These are phyloP conservation scores for Chaenogobius annularis DNA, from an alignment of 2,113 vertebrate genomes.

Conservation along the genomic window DNA sequence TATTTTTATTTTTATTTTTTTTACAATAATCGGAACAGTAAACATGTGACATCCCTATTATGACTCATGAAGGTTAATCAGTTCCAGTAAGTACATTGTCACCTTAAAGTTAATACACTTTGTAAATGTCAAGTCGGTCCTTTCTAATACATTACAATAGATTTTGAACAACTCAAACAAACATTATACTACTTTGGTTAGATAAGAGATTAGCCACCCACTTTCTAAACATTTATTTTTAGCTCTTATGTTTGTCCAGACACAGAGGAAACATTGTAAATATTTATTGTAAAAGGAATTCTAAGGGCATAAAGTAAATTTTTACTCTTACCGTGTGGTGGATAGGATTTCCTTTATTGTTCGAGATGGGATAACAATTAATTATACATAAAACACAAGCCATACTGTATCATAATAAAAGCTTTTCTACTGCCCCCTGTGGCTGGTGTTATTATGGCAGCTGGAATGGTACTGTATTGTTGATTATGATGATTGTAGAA, in stretches of 20 bases:
- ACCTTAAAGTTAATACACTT: not conserved
- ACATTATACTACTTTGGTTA: not conserved
- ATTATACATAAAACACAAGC: not conserved
- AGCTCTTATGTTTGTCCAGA: not conserved
- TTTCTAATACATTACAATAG: not conserved
- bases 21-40: not conserved
- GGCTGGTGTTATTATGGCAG: not conserved
- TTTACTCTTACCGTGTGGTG: not conserved
- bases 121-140: not conserved
- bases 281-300: too few relatives aligned
- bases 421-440: not conserved
- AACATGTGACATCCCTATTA: not conserved
- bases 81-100: not conserved
- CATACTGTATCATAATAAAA: too few relatives aligned
- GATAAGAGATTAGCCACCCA: not conserved
- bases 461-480: not conserved
- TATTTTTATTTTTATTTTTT: not conserved
- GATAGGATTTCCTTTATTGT: not conserved
- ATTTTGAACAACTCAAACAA: not conserved
- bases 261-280: not conserved
- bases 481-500: not conserved
- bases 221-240: not conserved
- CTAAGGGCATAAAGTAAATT: too few relatives aligned
- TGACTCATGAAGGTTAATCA: not conserved
- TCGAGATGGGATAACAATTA: not conserved